Base-by-base conservation (phyloP, 1,140 invertebrate species). In the Pinna nobilis region DNA sequence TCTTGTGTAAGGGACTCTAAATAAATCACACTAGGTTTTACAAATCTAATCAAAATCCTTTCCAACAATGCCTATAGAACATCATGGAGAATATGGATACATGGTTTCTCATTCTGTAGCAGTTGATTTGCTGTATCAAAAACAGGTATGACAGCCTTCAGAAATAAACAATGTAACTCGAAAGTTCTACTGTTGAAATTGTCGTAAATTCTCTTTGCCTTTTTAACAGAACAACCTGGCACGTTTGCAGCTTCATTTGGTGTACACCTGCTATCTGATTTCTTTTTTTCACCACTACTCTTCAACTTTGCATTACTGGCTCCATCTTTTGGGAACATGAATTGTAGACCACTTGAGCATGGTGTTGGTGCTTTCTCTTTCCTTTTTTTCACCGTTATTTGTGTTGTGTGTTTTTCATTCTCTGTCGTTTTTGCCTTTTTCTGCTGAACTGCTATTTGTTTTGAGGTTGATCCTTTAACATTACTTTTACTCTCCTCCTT, bases 41-140 rank as follows among this genome's bases (percentile, higher is more conserved):
- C 30, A 66, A 66, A 66, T 59, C 55, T 32, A 15, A 59, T 32
- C n/a, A 23, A 59, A 18, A 59, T 5, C 30, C 28, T 28, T 30
- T 13, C 13, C 3, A 59, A 20, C 23, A 28, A 15, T 49, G 13
- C 20, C 13, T 28, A 53, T 15, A 66, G 9, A 3, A 44, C 63
- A 11, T 33, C 20, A n/a, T 33, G 32, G 7, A 63, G 23, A 28
- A 44, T 32, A 28, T 63, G 39, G 6, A 41, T 63, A 4, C 32
- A 28, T 13, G 39, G 32, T 18, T 66, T 41, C 4, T 63, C 60
- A 63, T 33, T 63, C 20, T 63, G 60, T 13, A 63, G 23, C n/a
- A 63, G 23, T 23, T 32, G 28, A 41, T 65, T 50, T 44, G 39
- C 28, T 51, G 39, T 65, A 23, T 65, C 63, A 65, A 65, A 65